These are phyloP conservation scores for Myoxocephalus aenaeus DNA, from an alignment of 2,797 vertebrate genomes.

Conservation along the genomic window DNA sequence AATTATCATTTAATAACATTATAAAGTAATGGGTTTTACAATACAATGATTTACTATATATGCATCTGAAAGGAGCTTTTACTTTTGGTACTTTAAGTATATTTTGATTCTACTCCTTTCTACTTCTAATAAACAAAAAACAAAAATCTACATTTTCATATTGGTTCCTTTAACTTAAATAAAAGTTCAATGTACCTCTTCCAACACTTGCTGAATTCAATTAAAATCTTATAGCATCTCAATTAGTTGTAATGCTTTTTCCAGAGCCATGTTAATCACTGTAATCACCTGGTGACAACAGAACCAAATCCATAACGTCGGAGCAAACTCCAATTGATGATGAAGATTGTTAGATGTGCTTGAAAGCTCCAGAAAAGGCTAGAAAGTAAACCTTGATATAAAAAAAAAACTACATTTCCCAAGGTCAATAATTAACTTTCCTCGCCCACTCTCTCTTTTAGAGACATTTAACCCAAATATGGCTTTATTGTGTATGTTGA, in stretches of 20 bases:
- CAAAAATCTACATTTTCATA: too few relatives aligned
- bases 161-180: too few relatives aligned
- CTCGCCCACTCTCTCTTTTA: not conserved
- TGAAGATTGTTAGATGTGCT: not conserved
- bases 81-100: too few relatives aligned
- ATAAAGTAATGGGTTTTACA: too few relatives aligned
- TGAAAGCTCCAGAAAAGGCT: not conserved
- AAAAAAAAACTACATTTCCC: not conserved
- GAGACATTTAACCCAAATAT: not conserved
- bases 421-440: not conserved
- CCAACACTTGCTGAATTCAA: too few relatives aligned
- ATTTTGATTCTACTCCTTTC: too few relatives aligned
- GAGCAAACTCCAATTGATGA: not conserved
- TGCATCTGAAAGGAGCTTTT: too few relatives aligned
- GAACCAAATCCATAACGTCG: not conserved
- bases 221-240: too few relatives aligned
- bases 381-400: not conserved
- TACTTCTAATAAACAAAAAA: too few relatives aligned
- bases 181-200: too few relatives aligned
- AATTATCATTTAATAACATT: too few relatives aligned
- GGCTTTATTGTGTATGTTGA: not conserved
- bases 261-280: not conserved
- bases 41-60: too few relatives aligned
- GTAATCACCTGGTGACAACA: not conserved
- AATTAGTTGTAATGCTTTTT: not conserved